Evolutionary conservation across 2,888 invertebrate species (phyloP).

Genomic region (Cantharis nigra): DNA sequence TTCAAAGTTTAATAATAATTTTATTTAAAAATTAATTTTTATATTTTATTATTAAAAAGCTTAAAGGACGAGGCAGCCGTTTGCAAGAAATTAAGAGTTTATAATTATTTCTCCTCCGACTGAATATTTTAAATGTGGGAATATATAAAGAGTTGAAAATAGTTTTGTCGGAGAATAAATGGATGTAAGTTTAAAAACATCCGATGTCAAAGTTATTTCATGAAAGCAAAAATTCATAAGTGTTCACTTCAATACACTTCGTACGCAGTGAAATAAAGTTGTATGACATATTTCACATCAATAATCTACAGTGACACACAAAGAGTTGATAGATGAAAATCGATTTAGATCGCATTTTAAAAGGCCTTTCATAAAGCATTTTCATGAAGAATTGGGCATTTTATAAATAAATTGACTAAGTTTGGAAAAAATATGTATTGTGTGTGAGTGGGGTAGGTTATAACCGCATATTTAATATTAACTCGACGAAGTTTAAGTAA

Average conservation of each 20-base stretch:
- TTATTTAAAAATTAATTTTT: not conserved
- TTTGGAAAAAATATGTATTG: not conserved
- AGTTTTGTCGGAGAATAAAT: not conserved
- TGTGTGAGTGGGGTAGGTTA: not conserved
- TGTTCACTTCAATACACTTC: conserved; percentile 9
- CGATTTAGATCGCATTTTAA: conserved; percentile 14
- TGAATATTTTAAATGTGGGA: too few species aligned
- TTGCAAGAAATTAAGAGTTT: too few species aligned
- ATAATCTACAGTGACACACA: conserved; percentile 11
- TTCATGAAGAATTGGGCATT: conserved; percentile 1
- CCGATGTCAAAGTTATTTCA: conserved; percentile 7
- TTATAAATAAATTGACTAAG: not conserved
- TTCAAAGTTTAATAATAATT: not conserved
- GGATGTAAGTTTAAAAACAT: not conserved
- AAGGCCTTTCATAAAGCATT: not conserved
- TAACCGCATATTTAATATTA: not conserved
- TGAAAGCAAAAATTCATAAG: conserved; percentile 11
- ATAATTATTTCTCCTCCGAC: too few species aligned
- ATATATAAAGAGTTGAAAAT: not conserved
- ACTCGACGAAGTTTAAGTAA: not conserved
- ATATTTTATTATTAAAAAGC: too few species aligned
- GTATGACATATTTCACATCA: conserved; percentile 14
- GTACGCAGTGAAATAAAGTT: conserved; percentile 11
- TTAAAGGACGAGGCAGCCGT: too few species aligned
- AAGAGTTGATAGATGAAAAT: conserved; percentile 12